Percentiles rank a stretch among this genome's conserved stretches.
Evolutionary conservation across 2,797 vertebrate genomes (phyloP).

Genomic region (Dallia pectoralis): DNA sequence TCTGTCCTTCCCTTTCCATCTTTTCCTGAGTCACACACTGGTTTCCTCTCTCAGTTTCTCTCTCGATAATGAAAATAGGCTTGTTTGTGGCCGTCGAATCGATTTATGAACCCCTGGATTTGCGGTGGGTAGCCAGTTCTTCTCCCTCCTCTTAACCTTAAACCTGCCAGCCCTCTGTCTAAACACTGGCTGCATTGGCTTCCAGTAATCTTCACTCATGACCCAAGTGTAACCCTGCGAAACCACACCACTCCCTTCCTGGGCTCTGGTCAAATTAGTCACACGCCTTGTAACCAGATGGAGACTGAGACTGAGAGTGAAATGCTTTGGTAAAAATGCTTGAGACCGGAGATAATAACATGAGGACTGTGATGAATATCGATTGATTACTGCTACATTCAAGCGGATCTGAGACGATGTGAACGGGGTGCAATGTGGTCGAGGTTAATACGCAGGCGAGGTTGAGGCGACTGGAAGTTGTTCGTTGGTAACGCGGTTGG

Average conservation of each 20-base stretch:
- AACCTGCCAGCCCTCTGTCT: neutral
- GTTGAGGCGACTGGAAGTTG: too few species aligned
- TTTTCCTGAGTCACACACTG: neutral
- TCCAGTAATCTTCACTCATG: too few species aligned
- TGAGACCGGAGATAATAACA: too few species aligned
- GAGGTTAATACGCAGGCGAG: too few species aligned
- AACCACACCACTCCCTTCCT: neutral
- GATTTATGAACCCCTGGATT: neutral
- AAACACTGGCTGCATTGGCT: neutral
- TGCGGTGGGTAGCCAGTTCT: neutral
- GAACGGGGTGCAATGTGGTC: too few species aligned
- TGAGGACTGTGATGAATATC: too few species aligned
- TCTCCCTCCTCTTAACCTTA: neutral
- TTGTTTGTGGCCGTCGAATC: slow-evolving; percentile 10
- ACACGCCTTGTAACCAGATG: too few species aligned
- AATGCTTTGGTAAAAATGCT: neutral
- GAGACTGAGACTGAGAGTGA: neutral
- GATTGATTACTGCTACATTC: neutral
- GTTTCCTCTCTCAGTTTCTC: neutral
- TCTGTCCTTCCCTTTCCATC: neutral
- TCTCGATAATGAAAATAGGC: neutral
- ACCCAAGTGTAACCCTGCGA: neutral
- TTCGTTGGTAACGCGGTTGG: too few species aligned
- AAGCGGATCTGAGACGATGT: neutral
- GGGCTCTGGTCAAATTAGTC: neutral